phyloP scores from a whole-genome alignment of 2,113 vertebrate genomes.

The Stegostoma tigrinum region DNA sequence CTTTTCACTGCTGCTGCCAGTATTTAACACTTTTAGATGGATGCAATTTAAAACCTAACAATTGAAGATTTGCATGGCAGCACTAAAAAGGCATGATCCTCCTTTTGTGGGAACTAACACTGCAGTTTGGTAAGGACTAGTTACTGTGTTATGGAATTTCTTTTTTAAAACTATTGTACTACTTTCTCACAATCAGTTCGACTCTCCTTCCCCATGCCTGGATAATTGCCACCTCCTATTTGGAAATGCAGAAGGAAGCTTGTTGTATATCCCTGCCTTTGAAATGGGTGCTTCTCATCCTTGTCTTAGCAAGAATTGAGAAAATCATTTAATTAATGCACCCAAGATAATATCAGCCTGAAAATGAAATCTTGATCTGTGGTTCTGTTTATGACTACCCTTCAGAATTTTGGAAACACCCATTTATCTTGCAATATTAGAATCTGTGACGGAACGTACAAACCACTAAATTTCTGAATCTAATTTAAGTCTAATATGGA shows the following conservation, averaged over 20 bases:
- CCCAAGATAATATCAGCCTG: background rate
- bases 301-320: constrained; percentile 2
- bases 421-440: background rate
- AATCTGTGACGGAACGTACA: too few relatives aligned
- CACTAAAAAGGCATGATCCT: background rate
- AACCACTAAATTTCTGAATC: background rate
- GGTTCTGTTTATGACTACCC: background rate
- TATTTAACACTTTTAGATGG: too few relatives aligned
- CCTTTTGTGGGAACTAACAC: background rate
- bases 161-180: background rate
- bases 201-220: background rate
- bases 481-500: background rate
- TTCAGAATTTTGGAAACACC: background rate
- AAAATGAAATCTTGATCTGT: background rate
- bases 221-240: background rate
- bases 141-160: constrained; percentile 9
- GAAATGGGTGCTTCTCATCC: background rate
- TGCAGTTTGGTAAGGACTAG: background rate
- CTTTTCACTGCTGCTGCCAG: background rate
- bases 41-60: too few relatives aligned
- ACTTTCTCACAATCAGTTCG: too few relatives aligned
- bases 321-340: background rate
- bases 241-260: background rate
- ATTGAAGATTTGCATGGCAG: background rate
- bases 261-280: background rate